Evolutionary conservation across 1,140 invertebrate genomes (phyloP), one percentile per base, ranked within the genome.

Genomic region (Mesaphorura yosii): DNA sequence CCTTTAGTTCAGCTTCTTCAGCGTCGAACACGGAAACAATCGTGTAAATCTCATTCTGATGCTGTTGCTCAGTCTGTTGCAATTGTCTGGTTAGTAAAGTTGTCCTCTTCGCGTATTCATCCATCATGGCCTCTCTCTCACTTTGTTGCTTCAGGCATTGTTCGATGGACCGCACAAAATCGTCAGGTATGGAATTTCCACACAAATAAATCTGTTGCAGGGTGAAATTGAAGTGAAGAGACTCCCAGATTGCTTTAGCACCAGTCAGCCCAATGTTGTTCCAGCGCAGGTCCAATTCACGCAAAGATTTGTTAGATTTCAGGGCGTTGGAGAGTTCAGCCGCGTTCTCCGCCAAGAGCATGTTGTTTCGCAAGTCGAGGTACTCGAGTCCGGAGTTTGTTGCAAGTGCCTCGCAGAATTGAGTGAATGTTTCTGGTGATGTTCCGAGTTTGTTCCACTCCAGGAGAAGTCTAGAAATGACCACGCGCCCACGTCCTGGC

Each of bases 151-250:
- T 39, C 0, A 63, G 23, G 20, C 50, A 55, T 17, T 62, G 47
- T 20, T 62, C 60, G 23, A 71, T 71, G 2, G 59, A 55, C 4
- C 63, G 52, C 22, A 68, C 25, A 22, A 72, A 64, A 25, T 71
- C 69, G 29, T 66, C 66, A 15, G 70, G 66, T 38, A 73, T 65
- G 45, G 68, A 72, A 57, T 72, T 73, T 6, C 72, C 72, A 40
- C 65, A 65, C 0, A 72, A 51, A 46, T 67, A 65, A 12, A 73
- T 55, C 20, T 63, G 64, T 0, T 58, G 49, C 1, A 73, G 48
- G 25, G 48, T 64, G 1, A 61, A 55, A 52, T 72, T 73, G 22
- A 65, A 59, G 10, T 64, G 54, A 23, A 72, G 51, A 5, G 60
- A 64, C 53, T 68, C 59, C 48, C 68, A 56, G 40, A 72, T 54